These are phyloP conservation scores for Uropetala carovei DNA, from an alignment of 2,888 invertebrate species.

Conservation along the genomic window DNA sequence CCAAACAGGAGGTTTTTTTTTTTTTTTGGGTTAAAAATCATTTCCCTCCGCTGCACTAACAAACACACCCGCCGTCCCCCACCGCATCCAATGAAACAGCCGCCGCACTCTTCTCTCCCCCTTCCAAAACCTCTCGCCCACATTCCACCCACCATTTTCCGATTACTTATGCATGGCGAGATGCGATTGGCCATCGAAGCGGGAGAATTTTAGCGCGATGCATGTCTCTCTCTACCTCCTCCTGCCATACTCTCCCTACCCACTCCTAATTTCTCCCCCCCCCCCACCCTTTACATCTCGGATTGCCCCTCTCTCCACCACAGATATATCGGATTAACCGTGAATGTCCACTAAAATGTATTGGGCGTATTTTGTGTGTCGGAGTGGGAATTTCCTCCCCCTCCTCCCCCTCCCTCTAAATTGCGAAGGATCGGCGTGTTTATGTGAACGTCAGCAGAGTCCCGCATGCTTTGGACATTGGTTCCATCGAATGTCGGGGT, in stretches of 20 bases:
- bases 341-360: background rate
- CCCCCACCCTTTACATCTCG: background rate
- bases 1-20: too few relatives aligned
- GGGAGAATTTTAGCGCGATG: background rate
- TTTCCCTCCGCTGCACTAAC: too few relatives aligned
- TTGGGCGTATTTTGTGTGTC: background rate
- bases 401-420: too few relatives aligned
- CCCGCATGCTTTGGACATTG: too few relatives aligned
- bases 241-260: background rate
- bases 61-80: too few relatives aligned
- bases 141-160: background rate
- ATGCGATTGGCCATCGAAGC: constrained; percentile 10
- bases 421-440: too few relatives aligned
- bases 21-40: too few relatives aligned
- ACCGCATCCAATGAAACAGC: too few relatives aligned
- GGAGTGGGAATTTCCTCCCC: background rate
- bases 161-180: background rate
- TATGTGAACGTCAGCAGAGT: too few relatives aligned
- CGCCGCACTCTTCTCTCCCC: too few relatives aligned
- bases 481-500: background rate
- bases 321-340: background rate
- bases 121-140: too few relatives aligned
- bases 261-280: background rate
- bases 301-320: background rate
- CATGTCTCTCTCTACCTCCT: background rate